Evolutionary conservation across 2,888 invertebrate species (phyloP), one percentile per base, ranked within the genome.

Genomic region (Aphodius granarius): DNA sequence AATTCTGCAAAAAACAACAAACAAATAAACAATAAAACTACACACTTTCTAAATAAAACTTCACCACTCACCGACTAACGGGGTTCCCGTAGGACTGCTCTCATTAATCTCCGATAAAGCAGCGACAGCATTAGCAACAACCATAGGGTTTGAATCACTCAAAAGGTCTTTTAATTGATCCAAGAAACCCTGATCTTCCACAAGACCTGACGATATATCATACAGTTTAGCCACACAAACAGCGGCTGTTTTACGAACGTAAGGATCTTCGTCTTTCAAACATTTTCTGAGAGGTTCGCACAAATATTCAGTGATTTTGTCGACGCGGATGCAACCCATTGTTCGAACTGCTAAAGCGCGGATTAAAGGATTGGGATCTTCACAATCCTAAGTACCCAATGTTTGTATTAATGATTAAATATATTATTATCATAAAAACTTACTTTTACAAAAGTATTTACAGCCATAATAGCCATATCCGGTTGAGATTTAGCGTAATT

Each of bases 391-490:
- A 6, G 70, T 78, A 75, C 73, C 76, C 75, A 77, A 62, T 19
- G 63, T 68, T 77, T 75, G 73, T 19, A 17, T 70, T 9, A 18
- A 6, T 66, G 63, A 19, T 70, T 63, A 21, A 9, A 18, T 43
- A 16, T 63, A 17, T 43, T 62, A 13, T 43, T 0, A 43, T 43
- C 13, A 43, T 43, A 43, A 43, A 1, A 43, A 43, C 43, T 43
- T 13, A 97, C 97, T 94, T 98, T 99, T 80, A 99, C 99, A 89
- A 99, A 99, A 5, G 99, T 99, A 89, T 99, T 99, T 76, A 99
- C 99, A 13, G 99, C 99, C 98, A 99, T 98, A 78, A 99, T 99
- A 74, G 99, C 99, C 96, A 99, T 97, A 86, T 99, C 99, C 0
- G 99, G 99, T 88, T 99, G 99, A 73, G 97, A 98, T 88, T 99